Conservation (phyloP, 2,113 vertebrate genomes). For the Oenanthe oenanthe region DNA sequence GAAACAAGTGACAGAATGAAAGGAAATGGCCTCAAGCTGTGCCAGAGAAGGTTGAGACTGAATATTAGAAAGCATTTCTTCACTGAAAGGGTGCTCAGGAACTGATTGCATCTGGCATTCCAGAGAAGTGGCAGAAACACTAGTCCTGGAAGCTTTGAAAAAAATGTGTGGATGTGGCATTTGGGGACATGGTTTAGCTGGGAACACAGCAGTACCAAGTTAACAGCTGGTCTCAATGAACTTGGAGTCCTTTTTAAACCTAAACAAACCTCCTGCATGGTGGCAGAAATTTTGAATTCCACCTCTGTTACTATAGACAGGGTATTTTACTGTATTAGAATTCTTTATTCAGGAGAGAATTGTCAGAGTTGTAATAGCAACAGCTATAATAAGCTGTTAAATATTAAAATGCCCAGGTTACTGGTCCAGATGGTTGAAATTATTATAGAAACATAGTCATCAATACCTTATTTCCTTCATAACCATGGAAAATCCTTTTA, state of each 20-base stretch:
- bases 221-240: not conserved
- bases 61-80: not conserved
- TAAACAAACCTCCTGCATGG: not conserved
- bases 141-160: no score
- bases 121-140: not conserved
- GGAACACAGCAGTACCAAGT: not conserved
- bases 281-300: constrained; percentile 8
- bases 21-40: not conserved
- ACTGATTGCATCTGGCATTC: not conserved
- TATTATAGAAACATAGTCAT: not conserved
- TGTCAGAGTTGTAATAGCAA: not conserved
- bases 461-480: not conserved
- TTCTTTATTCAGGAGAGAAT: not conserved
- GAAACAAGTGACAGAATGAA: not conserved
- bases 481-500: not conserved
- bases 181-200: not conserved
- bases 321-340: not conserved
- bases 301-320: not conserved
- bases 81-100: not conserved
- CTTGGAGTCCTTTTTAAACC: not conserved
- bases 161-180: not conserved
- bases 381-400: not conserved
- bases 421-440: not conserved
- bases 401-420: not conserved
- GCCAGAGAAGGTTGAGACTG: not conserved